A percentile compares a stretch with the other conserved stretches of the same genome.
Conservation (phyloP, 2,113 vertebrate species). For the Tricholaema leucomelas region DNA sequence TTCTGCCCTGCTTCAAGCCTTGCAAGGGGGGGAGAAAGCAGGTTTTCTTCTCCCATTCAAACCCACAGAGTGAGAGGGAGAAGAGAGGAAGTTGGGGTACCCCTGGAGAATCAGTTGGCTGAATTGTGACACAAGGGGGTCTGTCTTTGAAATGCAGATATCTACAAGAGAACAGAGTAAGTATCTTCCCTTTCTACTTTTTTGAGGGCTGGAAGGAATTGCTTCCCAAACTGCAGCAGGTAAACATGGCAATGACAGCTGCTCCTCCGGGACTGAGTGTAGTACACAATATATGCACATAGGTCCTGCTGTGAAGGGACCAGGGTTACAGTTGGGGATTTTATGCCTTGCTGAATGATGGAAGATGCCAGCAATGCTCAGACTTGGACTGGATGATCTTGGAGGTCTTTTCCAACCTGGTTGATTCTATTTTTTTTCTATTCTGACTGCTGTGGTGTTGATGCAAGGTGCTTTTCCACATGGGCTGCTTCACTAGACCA, state of each 20-base stretch:
- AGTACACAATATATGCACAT: not conserved
- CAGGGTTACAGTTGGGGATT: conserved; percentile 28
- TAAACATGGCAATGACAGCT: not conserved
- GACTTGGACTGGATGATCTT: too few relatives aligned
- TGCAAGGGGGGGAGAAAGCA: too few relatives aligned
- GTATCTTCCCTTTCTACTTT: not conserved
- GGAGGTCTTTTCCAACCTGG: too few relatives aligned
- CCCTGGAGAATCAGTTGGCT: too few relatives aligned
- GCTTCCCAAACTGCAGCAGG: not conserved
- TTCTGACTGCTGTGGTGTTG: conserved; percentile 50
- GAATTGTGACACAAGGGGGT: not conserved
- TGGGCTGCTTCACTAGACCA: conserved; percentile 48
- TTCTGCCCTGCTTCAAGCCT: too few relatives aligned
- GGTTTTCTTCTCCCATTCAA: too few relatives aligned
- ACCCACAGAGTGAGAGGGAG: too few relatives aligned
- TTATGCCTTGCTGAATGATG: conserved; percentile 17
- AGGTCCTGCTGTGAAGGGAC: not conserved
- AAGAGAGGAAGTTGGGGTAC: too few relatives aligned
- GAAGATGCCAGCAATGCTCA: conserved; percentile 49
- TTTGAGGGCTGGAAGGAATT: not conserved
- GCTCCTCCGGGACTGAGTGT: not conserved
- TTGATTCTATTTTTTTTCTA: too few relatives aligned
- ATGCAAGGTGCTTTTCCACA: conserved; percentile 62
- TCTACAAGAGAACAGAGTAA: not conserved
- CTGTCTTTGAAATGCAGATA: not conserved